Evolutionary conservation across 2,113 vertebrate genomes (phyloP), one percentile per base, ranked within the genome.

Genomic region (Suricata suricatta): DNA sequence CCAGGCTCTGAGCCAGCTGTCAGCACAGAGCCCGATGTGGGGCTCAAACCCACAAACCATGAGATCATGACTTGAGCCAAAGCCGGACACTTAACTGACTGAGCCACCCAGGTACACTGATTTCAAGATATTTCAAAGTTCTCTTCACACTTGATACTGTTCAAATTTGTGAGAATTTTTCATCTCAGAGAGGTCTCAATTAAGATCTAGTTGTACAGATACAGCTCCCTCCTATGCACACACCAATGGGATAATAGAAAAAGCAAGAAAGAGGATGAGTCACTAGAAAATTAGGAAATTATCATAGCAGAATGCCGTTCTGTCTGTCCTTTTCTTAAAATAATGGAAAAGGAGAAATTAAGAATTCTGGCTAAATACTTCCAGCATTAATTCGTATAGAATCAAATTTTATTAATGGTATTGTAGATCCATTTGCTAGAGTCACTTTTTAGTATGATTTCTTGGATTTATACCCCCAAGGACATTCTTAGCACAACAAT

Each of bases 101-200:
- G 41, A 41, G 41, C 41, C 41, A 41, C 41, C 41, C 41, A 41
- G 41, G 41, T 5, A 41, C 41, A 41, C 41, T 41, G 44, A 3
- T 88, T 97, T 93, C 33, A 84, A 91, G 89, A 23, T 5, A 44
- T 11, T 68, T 85, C 63, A n/a, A 64, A 27, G 31, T 21, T 41
- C 60, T 95, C 33, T 77, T 87, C 57, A 69, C 47, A 54, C 19
- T 35, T 1, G 1, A 25, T n/a, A 25, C 38, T 38, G n/a, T 69
- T 33, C 27, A 71, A 6, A 33, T 60, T 68, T 27, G 8, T 69
- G 69, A 79, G 54, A 50, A 14, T 25, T 50, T 19, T 50, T 93
- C 31, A 21, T 74, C 29, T 72, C 66, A 31, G 66, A 14, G 4
- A 25, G 1, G 5, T 23, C n/a, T 69, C 27, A 74, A 33, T 31